phyloP scores from a whole-genome alignment of 2,113 vertebrate genomes.

The Varanus komodoensis region DNA sequence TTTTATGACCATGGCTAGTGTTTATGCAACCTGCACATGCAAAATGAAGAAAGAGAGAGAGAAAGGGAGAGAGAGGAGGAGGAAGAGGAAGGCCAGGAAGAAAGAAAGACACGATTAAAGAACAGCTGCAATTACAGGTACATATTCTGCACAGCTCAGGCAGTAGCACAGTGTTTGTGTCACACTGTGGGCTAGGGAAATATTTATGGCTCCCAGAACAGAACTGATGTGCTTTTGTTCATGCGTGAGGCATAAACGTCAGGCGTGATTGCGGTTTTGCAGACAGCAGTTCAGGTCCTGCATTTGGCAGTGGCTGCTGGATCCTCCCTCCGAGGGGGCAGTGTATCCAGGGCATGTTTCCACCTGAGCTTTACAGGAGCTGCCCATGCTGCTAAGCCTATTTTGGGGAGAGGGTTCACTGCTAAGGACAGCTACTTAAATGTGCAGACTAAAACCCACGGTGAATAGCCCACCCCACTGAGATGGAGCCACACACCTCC shows the following conservation, averaged over 20 bases:
- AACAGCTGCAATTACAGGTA: conserved; percentile 49
- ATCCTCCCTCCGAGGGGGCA: no score
- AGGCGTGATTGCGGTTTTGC: not conserved
- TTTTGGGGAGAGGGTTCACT: no score
- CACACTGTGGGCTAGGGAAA: conserved; percentile 26
- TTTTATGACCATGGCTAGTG: conserved; percentile 73
- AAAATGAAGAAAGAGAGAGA: conserved; percentile 58
- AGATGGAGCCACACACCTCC: no score
- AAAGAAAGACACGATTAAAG: conserved; percentile 62
- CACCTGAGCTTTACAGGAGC: no score
- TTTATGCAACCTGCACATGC: conserved; percentile 66
- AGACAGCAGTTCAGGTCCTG: not conserved
- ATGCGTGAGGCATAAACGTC: conserved; percentile 14
- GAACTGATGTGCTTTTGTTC: conserved; percentile 48
- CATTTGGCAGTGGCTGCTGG: not conserved
- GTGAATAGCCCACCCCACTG: no score
- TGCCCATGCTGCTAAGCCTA: no score
- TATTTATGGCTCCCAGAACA: conserved; percentile 49
- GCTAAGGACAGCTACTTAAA: no score
- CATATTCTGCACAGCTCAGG: conserved; percentile 34
- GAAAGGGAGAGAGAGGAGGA: not conserved
- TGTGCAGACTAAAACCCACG: no score
- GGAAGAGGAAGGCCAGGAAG: conserved; percentile 1
- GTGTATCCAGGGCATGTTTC: no score
- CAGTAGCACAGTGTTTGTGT: conserved; percentile 10